Percentiles rank a stretch among this genome's conserved stretches.
Evolutionary conservation across 2,113 vertebrate species (phyloP).

Genomic region (Cricetomys ansorgei): DNA sequence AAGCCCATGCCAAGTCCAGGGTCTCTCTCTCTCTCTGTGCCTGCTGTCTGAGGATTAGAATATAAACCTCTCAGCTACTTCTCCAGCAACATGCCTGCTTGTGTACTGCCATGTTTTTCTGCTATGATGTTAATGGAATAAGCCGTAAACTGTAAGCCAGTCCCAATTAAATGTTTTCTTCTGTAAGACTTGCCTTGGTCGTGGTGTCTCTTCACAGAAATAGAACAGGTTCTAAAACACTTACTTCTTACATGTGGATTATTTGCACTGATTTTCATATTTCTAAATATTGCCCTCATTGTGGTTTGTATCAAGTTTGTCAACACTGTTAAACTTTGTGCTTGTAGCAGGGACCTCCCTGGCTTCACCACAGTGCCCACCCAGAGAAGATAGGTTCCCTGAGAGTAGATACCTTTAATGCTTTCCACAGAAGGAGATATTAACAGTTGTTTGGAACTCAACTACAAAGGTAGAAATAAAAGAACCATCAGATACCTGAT

Average conservation of each 20-base stretch:
- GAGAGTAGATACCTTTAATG: neutral
- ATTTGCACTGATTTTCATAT: neutral
- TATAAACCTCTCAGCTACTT: neutral
- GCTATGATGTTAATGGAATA: neutral
- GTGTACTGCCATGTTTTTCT: neutral
- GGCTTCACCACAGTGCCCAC: neutral
- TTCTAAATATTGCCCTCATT: neutral
- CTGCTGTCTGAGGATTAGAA: neutral
- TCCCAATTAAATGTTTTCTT: neutral
- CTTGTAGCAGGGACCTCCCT: neutral
- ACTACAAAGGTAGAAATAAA: neutral
- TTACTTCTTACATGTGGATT: neutral
- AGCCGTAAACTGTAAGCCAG: neutral
- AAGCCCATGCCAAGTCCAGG: neutral
- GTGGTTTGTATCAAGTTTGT: neutral
- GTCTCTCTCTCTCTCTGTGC: neutral
- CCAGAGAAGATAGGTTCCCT: neutral
- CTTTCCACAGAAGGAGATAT: neutral
- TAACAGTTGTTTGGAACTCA: neutral
- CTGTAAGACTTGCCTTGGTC: neutral
- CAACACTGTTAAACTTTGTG: neutral
- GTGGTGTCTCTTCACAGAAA: neutral
- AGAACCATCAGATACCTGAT: neutral
- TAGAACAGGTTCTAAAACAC: neutral
- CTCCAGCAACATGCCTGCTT: neutral